Evolutionary conservation across 2,797 vertebrate species (phyloP).

Genomic region (Micromesistius poutassou): DNA sequence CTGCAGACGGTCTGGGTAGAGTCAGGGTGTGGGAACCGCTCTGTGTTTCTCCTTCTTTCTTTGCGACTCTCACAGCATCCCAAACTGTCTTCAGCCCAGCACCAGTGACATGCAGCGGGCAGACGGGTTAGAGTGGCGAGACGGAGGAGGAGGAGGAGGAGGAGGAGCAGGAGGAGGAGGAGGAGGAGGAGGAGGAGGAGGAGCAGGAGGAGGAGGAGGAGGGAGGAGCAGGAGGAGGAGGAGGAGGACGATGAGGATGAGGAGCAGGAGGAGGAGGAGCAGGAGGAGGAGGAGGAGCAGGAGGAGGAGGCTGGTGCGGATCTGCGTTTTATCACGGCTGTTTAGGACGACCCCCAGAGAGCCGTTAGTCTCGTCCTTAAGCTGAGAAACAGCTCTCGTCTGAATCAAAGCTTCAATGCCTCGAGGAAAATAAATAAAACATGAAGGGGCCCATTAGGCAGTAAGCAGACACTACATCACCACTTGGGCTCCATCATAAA

Average conservation of each 20-base stretch:
- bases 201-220: too few species aligned
- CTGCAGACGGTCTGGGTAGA: constrained; percentile 24
- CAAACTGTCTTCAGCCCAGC: constrained; percentile 62
- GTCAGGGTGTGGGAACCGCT: constrained; percentile 61
- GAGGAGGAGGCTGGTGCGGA: constrained; percentile 14
- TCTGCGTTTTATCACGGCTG: constrained; percentile 61
- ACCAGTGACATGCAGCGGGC: constrained; percentile 34
- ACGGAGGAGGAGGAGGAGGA: not conserved
- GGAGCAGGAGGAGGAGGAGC: too few species aligned
- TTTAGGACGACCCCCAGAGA: constrained; percentile 38
- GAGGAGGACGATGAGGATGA: constrained; percentile 24
- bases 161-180: constrained; percentile 36
- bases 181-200: too few species aligned
- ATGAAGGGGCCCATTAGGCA: not conserved
- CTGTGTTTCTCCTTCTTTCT: constrained; percentile 31
- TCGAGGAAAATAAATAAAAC: not conserved
- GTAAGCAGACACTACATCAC: not conserved
- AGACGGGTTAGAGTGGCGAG: constrained; percentile 38
- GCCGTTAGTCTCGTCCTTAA: constrained; percentile 30
- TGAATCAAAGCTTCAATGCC: not conserved
- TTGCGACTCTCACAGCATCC: constrained; percentile 33
- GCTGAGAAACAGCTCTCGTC: constrained; percentile 20
- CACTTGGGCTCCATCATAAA: not conserved
- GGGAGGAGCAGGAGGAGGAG: not conserved
- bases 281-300: too few species aligned